Evolutionary conservation across 1,140 invertebrate species (phyloP).

Genomic region (Drosophila micromelanica): DNA sequence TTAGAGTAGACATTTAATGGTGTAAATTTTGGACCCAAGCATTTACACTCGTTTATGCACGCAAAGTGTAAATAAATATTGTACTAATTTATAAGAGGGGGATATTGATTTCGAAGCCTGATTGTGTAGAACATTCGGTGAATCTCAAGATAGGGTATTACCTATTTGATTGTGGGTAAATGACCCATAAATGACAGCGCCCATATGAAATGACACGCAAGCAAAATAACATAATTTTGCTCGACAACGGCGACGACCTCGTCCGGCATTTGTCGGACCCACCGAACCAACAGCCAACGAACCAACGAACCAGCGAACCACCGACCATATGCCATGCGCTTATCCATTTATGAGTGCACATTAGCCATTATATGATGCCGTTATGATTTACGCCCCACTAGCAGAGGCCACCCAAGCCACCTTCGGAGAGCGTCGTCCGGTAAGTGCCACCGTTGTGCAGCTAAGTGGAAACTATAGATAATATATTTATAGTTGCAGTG

Average conservation of each 20-base stretch:
- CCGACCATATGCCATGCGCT: slow-evolving; percentile 48
- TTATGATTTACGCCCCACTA: slow-evolving; percentile 70
- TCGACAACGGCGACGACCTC: not conserved
- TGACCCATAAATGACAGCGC: slow-evolving; percentile 72
- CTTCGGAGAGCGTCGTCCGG: slow-evolving; percentile 58
- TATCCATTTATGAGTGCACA: slow-evolving; percentile 81
- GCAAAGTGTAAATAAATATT: too few species aligned
- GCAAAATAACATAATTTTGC: slow-evolving; percentile 35
- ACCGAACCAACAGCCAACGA: not conserved
- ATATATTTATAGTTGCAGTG: slow-evolving; percentile 73
- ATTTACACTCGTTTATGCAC: too few species aligned
- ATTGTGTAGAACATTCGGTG: too few species aligned
- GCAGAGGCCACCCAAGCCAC: not conserved
- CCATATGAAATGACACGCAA: slow-evolving; percentile 46
- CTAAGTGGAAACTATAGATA: slow-evolving; percentile 83
- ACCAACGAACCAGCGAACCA: not conserved
- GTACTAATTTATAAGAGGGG: too few species aligned
- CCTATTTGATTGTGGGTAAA: slow-evolving; percentile 38
- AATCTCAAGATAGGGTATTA: not conserved
- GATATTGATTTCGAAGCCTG: too few species aligned
- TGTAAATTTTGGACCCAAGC: too few species aligned
- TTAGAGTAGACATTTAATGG: too few species aligned
- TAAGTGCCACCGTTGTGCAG: slow-evolving; percentile 75
- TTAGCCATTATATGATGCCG: slow-evolving; percentile 56
- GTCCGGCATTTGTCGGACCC: not conserved